phyloP scores from a whole-genome alignment of 2,888 invertebrate species.

The Lasioglossum vierecki region DNA sequence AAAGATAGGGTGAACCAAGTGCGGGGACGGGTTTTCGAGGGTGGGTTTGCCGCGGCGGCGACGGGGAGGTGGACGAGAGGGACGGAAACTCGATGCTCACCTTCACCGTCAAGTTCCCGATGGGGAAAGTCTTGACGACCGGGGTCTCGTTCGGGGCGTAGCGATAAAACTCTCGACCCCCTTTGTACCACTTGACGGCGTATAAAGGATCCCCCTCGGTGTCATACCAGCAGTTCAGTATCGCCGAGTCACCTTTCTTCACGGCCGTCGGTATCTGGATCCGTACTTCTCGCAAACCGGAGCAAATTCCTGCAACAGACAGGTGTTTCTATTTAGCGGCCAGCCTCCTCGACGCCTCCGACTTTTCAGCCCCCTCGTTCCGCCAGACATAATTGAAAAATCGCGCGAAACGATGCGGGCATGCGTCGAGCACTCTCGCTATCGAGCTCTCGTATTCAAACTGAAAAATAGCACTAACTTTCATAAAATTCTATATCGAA shows the following conservation, averaged over 20 bases:
- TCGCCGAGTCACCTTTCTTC: conserved; percentile 80
- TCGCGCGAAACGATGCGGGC: not conserved
- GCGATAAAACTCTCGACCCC: conserved; percentile 81
- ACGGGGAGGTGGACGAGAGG: not conserved
- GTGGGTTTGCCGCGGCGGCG: not conserved
- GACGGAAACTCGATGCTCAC: conserved; percentile 70
- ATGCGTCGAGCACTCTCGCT: not conserved
- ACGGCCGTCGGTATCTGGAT: conserved; percentile 82
- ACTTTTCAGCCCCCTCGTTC: not conserved
- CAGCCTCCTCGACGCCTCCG: not conserved
- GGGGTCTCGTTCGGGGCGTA: conserved; percentile 81
- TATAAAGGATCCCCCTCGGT: conserved; percentile 81
- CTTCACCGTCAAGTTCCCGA: conserved; percentile 80
- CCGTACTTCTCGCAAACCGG: conserved; percentile 80
- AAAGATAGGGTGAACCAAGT: not conserved
- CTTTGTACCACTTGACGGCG: conserved; percentile 83
- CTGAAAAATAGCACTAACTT: not conserved
- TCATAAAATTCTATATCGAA: too few species aligned
- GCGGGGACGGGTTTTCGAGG: not conserved
- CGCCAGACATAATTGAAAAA: not conserved
- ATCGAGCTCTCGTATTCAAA: not conserved
- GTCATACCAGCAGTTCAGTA: conserved; percentile 81
- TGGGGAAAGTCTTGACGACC: conserved; percentile 79
- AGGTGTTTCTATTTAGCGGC: conserved; percentile 15
- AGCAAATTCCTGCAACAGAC: conserved; percentile 78